Evolutionary conservation across 2,888 invertebrate species (phyloP), one percentile per base, ranked within the genome.

Genomic region (Thecophora atra): DNA sequence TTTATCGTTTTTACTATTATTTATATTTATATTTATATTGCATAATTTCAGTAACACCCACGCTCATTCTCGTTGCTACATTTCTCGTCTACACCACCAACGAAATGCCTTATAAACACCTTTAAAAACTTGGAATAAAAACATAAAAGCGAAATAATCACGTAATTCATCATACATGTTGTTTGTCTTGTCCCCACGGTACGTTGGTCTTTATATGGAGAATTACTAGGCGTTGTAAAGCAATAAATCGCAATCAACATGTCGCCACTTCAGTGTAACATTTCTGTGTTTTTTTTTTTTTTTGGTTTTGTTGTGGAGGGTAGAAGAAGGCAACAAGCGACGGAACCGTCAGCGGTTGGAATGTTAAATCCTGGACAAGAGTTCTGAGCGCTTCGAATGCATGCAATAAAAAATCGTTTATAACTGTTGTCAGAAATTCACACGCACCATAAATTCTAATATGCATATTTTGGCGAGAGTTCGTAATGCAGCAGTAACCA

Each of bases 371-470:
- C 68, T 64, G 68, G 72, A 62, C 68, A 69, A 68, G 68, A 69
- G 69, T 60, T 70, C 44, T 26, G 26, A 37, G 37, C 19, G 65
- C 70, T 70, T 24, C 65, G 65, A 73, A 70, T 70, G 70, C 63
- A 70, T 74, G 72, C 70, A 78, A 76, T 77, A 78, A 77, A 77
- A 77, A 79, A 79, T 69, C 78, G 76, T 78, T 79, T 78, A 78
- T 77, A 74, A 72, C 77, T 76, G 76, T 75, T 77, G 76, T 76
- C 66, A 72, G 74, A 76, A 76, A 78, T 76, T 76, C 75, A 72
- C 76, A 77, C 76, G 78, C 77, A 76, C 76, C 77, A 77, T 78
- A 78, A 78, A 78, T 78, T 76, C 76, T 76, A 76, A 78, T 78
- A 72, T 37, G 11, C 37, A 37, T 37, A 72, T 42, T 70, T 63